These are phyloP conservation scores for Cairina moschata DNA, from an alignment of 2,113 vertebrate species.

Conservation along the genomic window DNA sequence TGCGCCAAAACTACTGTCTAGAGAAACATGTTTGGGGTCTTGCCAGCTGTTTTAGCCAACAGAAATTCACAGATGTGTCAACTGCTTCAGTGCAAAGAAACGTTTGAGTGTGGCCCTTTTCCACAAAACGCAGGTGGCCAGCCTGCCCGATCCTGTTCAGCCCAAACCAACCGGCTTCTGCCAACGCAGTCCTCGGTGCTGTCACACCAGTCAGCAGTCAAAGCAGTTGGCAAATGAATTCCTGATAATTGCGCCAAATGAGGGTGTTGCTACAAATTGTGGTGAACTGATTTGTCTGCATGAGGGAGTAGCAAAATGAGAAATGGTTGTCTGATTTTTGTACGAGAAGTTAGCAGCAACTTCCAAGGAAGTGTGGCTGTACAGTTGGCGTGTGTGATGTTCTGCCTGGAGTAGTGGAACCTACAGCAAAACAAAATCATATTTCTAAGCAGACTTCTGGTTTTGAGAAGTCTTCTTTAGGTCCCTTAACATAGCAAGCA, in stretches of 20 bases:
- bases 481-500: not conserved
- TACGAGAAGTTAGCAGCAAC: not conserved
- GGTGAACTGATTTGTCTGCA: not conserved
- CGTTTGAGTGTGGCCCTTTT: not conserved
- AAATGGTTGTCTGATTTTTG: not conserved
- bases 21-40: not conserved
- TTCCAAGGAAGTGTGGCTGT: not conserved
- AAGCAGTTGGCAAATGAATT: not conserved
- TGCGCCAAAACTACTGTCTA: not conserved
- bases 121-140: conserved; percentile 19
- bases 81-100: conserved; percentile 7
- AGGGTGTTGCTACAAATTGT: not conserved
- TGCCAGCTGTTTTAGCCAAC: not conserved
- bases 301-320: not conserved
- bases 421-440: not conserved
- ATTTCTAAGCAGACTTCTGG: not conserved
- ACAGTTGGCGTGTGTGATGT: not conserved
- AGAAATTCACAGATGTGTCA: conserved; percentile 6
- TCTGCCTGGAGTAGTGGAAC: not conserved
- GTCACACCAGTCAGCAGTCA: not conserved
- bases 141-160: not conserved
- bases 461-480: not conserved
- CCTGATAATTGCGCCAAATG: not conserved
- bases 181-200: not conserved
- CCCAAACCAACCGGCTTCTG: not conserved